A percentile compares a stretch with the other conserved stretches of the same genome.
Conservation (phyloP, 2,797 vertebrate genomes). For the Cossypha polioptera region DNA sequence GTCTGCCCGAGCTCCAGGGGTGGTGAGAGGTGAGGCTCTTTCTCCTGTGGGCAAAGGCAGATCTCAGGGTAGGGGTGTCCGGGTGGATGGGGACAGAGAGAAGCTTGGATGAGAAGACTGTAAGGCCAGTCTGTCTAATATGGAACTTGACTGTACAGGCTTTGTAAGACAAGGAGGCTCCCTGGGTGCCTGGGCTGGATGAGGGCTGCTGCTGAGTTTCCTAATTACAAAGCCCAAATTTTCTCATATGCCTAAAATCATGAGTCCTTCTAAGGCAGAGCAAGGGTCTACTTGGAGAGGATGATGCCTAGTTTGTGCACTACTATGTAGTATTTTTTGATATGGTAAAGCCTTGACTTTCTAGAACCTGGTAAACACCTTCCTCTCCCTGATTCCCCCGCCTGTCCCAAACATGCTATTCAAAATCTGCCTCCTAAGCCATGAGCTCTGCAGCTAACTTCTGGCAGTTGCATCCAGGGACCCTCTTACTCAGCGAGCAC, state of each 20-base stretch:
- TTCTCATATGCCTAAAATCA: neutral
- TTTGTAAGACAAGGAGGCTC: neutral
- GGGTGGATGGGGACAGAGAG: neutral
- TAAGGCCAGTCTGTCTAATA: neutral
- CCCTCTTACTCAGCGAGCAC: conserved; percentile 21
- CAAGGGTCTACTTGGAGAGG: neutral
- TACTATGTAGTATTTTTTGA: neutral
- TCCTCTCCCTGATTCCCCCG: neutral
- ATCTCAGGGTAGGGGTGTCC: accelerated
- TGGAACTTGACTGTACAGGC: neutral
- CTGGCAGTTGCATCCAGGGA: neutral
- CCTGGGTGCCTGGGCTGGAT: neutral
- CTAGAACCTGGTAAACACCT: neutral
- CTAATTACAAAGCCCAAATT: neutral
- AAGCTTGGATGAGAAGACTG: neutral
- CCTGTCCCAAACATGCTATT: neutral
- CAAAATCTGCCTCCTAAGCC: neutral
- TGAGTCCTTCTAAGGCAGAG: neutral
- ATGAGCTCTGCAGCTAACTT: neutral
- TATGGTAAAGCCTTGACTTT: neutral
- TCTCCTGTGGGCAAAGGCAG: neutral
- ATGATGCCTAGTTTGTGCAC: neutral
- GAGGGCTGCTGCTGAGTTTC: neutral
- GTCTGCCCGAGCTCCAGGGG: neutral
- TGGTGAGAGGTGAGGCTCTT: neutral